A percentile compares a stretch with the other conserved stretches of the same genome.
These are phyloP conservation scores for Corydoras sp. DNA, from an alignment of 2,113 vertebrate genomes.

Conservation along the genomic window DNA sequence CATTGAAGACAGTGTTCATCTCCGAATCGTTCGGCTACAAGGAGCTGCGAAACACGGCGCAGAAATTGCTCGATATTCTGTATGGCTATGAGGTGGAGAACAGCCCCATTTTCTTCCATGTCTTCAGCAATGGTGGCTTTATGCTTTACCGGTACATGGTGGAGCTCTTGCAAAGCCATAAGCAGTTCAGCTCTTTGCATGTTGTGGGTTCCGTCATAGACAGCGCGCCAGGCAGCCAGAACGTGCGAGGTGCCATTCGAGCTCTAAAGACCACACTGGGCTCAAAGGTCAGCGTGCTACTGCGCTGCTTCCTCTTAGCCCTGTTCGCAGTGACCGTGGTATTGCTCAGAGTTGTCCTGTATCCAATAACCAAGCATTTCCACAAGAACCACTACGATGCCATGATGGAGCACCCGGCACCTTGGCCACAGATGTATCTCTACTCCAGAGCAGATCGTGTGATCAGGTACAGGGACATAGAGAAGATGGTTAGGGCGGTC, in stretches of 20 bases:
- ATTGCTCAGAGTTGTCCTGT: slow-evolving; percentile 73
- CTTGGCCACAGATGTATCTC: slow-evolving; percentile 89
- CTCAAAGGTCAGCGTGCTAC: slow-evolving; percentile 59
- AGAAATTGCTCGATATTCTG: slow-evolving; percentile 80
- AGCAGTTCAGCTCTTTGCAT: slow-evolving; percentile 67
- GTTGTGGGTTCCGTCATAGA: slow-evolving; percentile 85
- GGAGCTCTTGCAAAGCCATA: slow-evolving; percentile 70
- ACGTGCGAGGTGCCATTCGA: slow-evolving; percentile 74
- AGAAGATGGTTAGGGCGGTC: slow-evolving; percentile 68
- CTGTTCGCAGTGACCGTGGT: slow-evolving; percentile 66
- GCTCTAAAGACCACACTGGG: slow-evolving; percentile 72
- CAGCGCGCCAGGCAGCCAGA: slow-evolving; percentile 80
- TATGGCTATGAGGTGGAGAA: slow-evolving; percentile 82
- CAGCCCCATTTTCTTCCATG: slow-evolving; percentile 84
- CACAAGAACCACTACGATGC: slow-evolving; percentile 84
- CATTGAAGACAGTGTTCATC: slow-evolving; percentile 85
- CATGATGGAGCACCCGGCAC: slow-evolving; percentile 65
- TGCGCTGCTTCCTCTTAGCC: slow-evolving; percentile 65
- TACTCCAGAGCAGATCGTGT: slow-evolving; percentile 80
- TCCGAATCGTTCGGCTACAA: slow-evolving; percentile 82
- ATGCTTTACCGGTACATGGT: slow-evolving; percentile 93
- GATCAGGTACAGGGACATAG: slow-evolving; percentile 71
- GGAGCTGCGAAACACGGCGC: slow-evolving; percentile 75
- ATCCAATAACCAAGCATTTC: slow-evolving; percentile 78
- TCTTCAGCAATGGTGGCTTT: slow-evolving; percentile 90